These are phyloP conservation scores for Chelonia mydas DNA, from an alignment of 2,797 vertebrate species.

Conservation along the genomic window DNA sequence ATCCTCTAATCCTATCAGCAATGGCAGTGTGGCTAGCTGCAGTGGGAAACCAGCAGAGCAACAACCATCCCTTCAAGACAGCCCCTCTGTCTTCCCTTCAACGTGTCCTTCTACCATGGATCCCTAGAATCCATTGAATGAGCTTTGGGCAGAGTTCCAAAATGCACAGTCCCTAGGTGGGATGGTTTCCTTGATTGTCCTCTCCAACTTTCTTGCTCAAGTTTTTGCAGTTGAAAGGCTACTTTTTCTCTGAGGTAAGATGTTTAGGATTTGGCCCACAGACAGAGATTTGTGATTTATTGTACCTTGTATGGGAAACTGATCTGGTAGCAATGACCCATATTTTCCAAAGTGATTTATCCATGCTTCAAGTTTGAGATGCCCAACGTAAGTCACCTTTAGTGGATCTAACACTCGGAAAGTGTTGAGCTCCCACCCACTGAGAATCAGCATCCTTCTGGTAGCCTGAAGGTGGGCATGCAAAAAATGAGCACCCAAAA, in stretches of 20 bases:
- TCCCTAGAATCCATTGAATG: neutral
- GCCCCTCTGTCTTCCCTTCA: neutral
- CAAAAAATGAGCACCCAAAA: neutral
- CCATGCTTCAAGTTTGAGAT: neutral
- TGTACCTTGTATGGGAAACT: neutral
- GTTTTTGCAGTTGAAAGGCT: neutral
- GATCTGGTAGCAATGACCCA: neutral
- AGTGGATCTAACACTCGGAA: neutral
- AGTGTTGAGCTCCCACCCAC: neutral
- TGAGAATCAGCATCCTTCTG: neutral
- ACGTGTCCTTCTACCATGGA: fast-evolving
- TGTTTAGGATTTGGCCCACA: neutral
- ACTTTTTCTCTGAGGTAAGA: neutral
- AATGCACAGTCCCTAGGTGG: neutral
- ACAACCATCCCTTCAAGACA: neutral
- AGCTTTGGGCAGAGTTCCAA: neutral
- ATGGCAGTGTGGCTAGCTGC: neutral
- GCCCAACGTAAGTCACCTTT: fast-evolving
- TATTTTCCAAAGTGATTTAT: neutral
- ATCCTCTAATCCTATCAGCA: neutral
- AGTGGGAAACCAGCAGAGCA: neutral
- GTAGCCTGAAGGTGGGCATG: neutral
- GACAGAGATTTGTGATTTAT: neutral
- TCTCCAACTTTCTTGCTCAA: neutral
- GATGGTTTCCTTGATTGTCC: neutral